These are phyloP conservation scores for Choristoneura fumiferana DNA, from an alignment of 1,140 invertebrate species.

Conservation along the genomic window DNA sequence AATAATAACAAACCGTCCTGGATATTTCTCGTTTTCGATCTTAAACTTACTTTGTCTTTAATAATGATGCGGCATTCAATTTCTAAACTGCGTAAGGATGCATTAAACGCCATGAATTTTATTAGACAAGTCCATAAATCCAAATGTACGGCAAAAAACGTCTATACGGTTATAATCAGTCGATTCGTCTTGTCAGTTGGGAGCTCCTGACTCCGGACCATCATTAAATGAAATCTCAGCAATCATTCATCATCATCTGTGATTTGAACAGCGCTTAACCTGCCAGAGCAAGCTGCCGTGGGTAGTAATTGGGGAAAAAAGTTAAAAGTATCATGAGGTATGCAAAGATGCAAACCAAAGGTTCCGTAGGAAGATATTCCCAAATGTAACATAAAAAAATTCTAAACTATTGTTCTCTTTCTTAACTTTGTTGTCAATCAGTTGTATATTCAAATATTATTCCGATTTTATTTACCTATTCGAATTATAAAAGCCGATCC, in stretches of 20 bases:
- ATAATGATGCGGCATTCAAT: too few relatives aligned
- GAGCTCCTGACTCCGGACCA: slow-evolving; percentile 35
- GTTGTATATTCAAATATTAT: too few relatives aligned
- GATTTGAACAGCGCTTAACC: slow-evolving; percentile 62
- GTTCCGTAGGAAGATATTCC: slow-evolving; percentile 25
- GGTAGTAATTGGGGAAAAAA: slow-evolving; percentile 38
- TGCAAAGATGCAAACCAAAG: background rate
- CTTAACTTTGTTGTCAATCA: too few relatives aligned
- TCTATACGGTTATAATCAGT: slow-evolving; percentile 18
- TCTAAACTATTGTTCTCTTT: background rate
- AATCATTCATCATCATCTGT: slow-evolving; percentile 74
- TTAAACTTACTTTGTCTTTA: too few relatives aligned
- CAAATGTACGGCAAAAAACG: slow-evolving; percentile 22
- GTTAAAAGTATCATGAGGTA: slow-evolving; percentile 5
- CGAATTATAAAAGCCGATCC: too few relatives aligned
- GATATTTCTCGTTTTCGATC: background rate
- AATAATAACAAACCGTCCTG: background rate
- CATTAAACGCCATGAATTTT: slow-evolving; percentile 44
- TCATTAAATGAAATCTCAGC: slow-evolving; percentile 70
- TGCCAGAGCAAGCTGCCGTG: slow-evolving; percentile 44
- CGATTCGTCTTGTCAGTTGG: slow-evolving; percentile 51
- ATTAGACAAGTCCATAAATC: slow-evolving; percentile 29
- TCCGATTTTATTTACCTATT: too few relatives aligned
- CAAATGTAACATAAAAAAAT: background rate
- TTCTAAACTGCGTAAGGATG: background rate